Percentiles rank a stretch among this genome's conserved stretches.
Evolutionary conservation across 1,140 invertebrate genomes (phyloP).

Genomic region (Theocolax elegans): DNA sequence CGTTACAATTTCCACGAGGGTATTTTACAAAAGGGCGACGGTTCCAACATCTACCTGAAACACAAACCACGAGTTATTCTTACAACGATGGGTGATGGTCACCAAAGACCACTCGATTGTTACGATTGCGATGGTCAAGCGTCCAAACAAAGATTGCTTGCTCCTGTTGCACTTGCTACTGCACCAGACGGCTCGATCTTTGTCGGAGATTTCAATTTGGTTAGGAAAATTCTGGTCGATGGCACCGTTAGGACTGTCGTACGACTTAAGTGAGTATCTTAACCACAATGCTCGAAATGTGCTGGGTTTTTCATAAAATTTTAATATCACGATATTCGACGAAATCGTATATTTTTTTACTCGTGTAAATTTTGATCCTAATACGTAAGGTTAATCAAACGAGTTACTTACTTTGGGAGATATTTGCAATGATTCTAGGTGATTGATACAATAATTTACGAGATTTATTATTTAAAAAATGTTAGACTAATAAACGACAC

Average conservation of each 20-base stretch:
- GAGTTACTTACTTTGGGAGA: too few relatives aligned
- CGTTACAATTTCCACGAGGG: conserved; percentile 98
- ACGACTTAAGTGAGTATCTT: conserved; percentile 85
- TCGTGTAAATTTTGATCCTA: neutral
- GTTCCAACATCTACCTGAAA: conserved; percentile 94
- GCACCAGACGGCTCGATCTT: conserved; percentile 94
- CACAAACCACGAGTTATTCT: conserved; percentile 91
- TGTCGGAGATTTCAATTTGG: conserved; percentile 95
- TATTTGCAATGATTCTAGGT: too few relatives aligned
- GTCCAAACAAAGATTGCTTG: conserved; percentile 83
- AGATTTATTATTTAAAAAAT: too few relatives aligned
- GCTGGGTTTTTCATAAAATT: too few relatives aligned
- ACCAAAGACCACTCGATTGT: conserved; percentile 86
- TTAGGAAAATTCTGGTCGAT: conserved; percentile 89
- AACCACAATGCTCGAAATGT: too few relatives aligned
- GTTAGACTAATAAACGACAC: too few relatives aligned
- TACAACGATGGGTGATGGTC: conserved; percentile 93
- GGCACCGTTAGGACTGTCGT: conserved; percentile 89
- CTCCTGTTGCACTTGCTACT: conserved; percentile 90
- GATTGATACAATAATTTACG: too few relatives aligned
- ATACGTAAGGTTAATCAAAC: too few relatives aligned
- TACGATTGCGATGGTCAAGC: conserved; percentile 86
- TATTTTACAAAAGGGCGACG: conserved; percentile 97
- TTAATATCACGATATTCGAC: too few relatives aligned
- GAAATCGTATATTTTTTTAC: too few relatives aligned